phyloP scores from a whole-genome alignment of 2,888 invertebrate genomes.

The Thyatira batis region DNA sequence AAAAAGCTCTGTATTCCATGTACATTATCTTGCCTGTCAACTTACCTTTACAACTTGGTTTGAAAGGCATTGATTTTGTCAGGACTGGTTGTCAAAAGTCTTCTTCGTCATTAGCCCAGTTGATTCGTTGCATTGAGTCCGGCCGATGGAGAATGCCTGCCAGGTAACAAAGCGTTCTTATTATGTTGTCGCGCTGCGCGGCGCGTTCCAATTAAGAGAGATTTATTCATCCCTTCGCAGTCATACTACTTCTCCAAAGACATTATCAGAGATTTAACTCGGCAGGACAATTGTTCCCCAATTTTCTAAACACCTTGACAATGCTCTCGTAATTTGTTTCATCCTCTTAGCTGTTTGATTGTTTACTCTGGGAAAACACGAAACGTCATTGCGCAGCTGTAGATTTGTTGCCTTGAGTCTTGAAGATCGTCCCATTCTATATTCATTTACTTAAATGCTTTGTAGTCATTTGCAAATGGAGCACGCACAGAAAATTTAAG shows the following conservation, averaged over 20 bases:
- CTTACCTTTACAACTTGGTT: constrained; percentile 22
- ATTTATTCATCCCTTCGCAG: constrained; percentile 73
- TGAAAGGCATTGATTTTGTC: constrained; percentile 42
- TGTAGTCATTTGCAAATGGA: constrained; percentile 61
- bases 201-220: constrained; percentile 75
- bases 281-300: constrained; percentile 74
- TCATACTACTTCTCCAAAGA: constrained; percentile 66
- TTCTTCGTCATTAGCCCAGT: constrained; percentile 61
- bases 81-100: constrained; percentile 55
- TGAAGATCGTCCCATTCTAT: constrained; percentile 62
- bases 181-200: constrained; percentile 72
- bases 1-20: constrained; percentile 23
- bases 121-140: constrained; percentile 63
- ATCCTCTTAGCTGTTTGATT: constrained; percentile 68
- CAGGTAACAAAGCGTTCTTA: constrained; percentile 68
- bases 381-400: constrained; percentile 53
- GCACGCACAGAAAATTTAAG: constrained; percentile 53
- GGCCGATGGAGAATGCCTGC: constrained; percentile 59
- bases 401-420: constrained; percentile 57
- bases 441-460: constrained; percentile 68
- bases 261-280: constrained; percentile 76
- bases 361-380: constrained; percentile 69
- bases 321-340: constrained; percentile 74
- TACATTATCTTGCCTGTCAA: constrained; percentile 13
- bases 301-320: constrained; percentile 78